These are phyloP conservation scores for Pogonognathellus flavescens DNA, from an alignment of 1,140 invertebrate genomes.

Conservation along the genomic window DNA sequence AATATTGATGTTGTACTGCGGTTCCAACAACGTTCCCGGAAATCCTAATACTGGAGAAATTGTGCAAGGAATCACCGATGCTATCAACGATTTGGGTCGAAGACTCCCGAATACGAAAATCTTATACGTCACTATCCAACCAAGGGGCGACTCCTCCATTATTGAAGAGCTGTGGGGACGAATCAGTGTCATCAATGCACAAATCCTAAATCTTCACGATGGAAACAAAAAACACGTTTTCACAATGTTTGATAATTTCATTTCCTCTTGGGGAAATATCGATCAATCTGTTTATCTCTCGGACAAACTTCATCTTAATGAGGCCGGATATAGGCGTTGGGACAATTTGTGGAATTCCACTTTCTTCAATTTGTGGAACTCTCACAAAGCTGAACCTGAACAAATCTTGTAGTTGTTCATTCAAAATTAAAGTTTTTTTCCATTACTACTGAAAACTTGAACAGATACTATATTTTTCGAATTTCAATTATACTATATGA, in stretches of 20 bases:
- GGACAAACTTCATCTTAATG: constrained; percentile 20
- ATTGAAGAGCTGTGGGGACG: background rate
- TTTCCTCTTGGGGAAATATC: background rate
- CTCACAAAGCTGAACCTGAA: too few species aligned
- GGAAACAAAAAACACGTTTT: background rate
- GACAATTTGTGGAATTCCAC: constrained; percentile 28
- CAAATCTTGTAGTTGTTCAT: too few species aligned
- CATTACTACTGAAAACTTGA: too few species aligned
- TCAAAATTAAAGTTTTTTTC: too few species aligned
- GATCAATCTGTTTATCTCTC: background rate
- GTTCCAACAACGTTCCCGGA: constrained; percentile 53
- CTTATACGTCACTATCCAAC: background rate
- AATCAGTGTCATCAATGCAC: background rate
- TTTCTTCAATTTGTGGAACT: constrained; percentile 16
- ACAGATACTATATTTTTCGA: too few species aligned
- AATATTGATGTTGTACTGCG: constrained; percentile 43
- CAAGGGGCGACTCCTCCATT: background rate
- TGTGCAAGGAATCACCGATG: background rate
- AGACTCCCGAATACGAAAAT: constrained; percentile 26
- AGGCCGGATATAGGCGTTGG: constrained; percentile 29
- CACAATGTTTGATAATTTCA: constrained; percentile 28
- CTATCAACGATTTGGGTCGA: background rate
- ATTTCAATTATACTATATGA: too few species aligned
- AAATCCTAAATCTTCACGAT: constrained; percentile 1
- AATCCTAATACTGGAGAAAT: background rate